A percentile compares a stretch with the other conserved stretches of the same genome.
Evolutionary conservation across 2,797 vertebrate genomes (phyloP).

Genomic region (Stomatorhinus walkeri): DNA sequence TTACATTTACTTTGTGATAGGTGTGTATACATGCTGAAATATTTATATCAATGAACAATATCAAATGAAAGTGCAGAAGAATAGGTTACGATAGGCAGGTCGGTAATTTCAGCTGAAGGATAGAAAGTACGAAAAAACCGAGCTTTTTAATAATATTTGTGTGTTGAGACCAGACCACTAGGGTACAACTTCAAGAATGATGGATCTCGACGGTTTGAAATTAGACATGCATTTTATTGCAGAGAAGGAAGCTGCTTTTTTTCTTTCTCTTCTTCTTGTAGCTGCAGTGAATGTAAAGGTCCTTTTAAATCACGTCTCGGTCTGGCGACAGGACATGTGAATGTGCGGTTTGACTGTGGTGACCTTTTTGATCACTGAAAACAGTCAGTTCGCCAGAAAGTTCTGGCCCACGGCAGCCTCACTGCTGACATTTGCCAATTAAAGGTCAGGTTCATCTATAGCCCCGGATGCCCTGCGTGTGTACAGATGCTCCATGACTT

Average conservation of each 20-base stretch:
- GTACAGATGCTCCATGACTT: neutral
- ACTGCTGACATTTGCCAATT: neutral
- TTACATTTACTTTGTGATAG: neutral
- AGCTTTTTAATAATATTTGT: neutral
- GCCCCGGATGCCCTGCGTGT: neutral
- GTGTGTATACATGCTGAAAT: neutral
- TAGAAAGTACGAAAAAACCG: no score
- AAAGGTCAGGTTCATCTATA: slow-evolving; percentile 2
- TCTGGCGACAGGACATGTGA: slow-evolving; percentile 15
- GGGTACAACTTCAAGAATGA: neutral
- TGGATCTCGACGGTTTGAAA: neutral
- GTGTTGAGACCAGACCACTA: neutral
- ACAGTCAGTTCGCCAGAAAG: neutral
- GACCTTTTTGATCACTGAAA: slow-evolving; percentile 1
- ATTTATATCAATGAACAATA: neutral
- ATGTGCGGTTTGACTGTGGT: slow-evolving; percentile 19
- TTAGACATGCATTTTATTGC: neutral
- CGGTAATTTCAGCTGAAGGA: slow-evolving; percentile 6
- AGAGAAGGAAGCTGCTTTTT: neutral
- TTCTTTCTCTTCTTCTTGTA: neutral
- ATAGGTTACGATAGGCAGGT: neutral
- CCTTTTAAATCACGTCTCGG: slow-evolving; percentile 4
- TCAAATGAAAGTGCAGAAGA: neutral
- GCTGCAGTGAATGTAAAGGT: neutral
- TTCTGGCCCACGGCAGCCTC: neutral